Percentiles rank a stretch among this genome's conserved stretches.
Conservation (phyloP, 2,113 vertebrate genomes). For the Oncorhynchus kisutch region DNA sequence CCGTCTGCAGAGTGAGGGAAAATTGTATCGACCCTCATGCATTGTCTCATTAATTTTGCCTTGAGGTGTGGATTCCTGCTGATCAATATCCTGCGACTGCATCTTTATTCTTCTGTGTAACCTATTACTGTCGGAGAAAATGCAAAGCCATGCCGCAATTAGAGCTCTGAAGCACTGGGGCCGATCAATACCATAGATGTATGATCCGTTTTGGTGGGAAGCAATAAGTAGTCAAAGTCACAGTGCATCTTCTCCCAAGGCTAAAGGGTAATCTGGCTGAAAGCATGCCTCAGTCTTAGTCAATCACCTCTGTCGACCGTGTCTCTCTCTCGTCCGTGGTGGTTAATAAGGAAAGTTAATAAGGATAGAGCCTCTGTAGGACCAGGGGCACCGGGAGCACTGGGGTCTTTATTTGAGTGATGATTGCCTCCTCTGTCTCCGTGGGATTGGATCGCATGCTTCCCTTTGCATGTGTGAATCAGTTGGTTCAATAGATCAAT, state of each 20-base stretch:
- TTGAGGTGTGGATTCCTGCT: slow-evolving; percentile 72
- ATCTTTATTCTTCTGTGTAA: slow-evolving; percentile 79
- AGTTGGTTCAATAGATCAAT: not conserved
- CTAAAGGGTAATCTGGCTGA: slow-evolving; percentile 68
- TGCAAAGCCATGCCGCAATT: slow-evolving; percentile 70
- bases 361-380: slow-evolving; percentile 14
- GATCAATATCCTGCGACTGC: slow-evolving; percentile 73
- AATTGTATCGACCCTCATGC: slow-evolving; percentile 70
- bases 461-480: not conserved
- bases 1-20: slow-evolving; percentile 48
- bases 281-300: slow-evolving; percentile 45
- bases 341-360: slow-evolving; percentile 38
- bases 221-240: slow-evolving; percentile 68
- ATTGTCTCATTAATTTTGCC: slow-evolving; percentile 79
- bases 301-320: slow-evolving; percentile 26
- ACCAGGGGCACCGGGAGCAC: not conserved
- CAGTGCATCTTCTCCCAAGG: slow-evolving; percentile 59
- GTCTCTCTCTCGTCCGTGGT: not conserved
- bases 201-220: slow-evolving; percentile 66
- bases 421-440: not conserved
- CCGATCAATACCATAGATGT: slow-evolving; percentile 71
- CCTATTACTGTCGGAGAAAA: slow-evolving; percentile 77
- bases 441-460: not conserved
- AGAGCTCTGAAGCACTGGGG: slow-evolving; percentile 66
- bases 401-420: not conserved